Percentiles rank a stretch among this genome's conserved stretches.
Conservation (phyloP, 2,797 vertebrate genomes). For the Natrix natrix region DNA sequence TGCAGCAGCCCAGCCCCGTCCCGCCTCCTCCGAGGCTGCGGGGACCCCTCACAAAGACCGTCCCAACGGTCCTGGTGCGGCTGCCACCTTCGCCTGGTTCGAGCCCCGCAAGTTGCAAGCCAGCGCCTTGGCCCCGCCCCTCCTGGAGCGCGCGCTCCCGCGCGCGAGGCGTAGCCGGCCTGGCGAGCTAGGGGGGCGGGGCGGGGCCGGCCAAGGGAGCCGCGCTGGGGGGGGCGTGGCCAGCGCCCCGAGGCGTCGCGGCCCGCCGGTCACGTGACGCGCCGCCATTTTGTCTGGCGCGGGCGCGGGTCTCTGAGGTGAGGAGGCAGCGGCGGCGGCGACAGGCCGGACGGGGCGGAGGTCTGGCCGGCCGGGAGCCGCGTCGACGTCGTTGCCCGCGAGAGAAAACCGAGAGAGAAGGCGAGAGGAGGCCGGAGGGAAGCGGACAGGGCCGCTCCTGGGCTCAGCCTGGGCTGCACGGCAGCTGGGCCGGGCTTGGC, state of each 20-base stretch:
- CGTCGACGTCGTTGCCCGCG: background rate
- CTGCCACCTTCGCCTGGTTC: rapidly evolving
- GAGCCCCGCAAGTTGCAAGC: background rate
- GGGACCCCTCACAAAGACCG: background rate
- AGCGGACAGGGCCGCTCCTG: background rate
- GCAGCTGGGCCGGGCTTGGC: background rate
- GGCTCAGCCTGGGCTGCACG: background rate
- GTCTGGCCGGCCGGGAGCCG: background rate
- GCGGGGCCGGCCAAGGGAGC: no score
- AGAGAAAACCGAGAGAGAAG: background rate
- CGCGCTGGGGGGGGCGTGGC: background rate
- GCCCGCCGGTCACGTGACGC: background rate
- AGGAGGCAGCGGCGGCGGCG: background rate
- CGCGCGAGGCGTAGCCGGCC: constrained; percentile 3
- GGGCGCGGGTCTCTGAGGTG: background rate
- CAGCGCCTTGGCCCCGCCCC: background rate
- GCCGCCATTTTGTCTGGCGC: background rate
- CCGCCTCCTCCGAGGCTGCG: background rate
- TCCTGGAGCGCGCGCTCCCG: no score
- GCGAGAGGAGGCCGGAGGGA: background rate
- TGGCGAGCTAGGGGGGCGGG: background rate
- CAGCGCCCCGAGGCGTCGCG: background rate
- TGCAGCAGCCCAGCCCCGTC: background rate
- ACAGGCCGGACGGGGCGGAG: background rate
- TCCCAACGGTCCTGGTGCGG: background rate